Conservation (phyloP, 2,888 invertebrate species). For the Steromphala cineraria region DNA sequence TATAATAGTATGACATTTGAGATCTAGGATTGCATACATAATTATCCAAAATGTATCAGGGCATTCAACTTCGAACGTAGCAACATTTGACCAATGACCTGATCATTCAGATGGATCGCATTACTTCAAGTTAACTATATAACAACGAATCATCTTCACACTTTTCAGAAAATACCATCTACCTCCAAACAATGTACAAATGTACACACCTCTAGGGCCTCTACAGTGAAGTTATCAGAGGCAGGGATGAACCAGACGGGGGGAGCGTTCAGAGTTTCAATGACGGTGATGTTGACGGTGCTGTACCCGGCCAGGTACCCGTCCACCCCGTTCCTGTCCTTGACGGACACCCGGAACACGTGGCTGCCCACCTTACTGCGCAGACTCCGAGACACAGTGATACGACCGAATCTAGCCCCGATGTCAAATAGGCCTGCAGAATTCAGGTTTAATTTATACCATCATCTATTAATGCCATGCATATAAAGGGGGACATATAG, state of each 20-base stretch:
- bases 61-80: too few relatives aligned
- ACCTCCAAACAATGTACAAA: not conserved
- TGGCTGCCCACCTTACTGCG: conserved; percentile 80
- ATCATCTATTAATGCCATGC: too few relatives aligned
- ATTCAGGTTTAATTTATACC: too few relatives aligned
- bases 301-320: conserved; percentile 75
- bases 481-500: too few relatives aligned
- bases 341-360: conserved; percentile 83
- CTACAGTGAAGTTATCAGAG: conserved; percentile 84
- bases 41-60: too few relatives aligned
- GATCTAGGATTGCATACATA: too few relatives aligned
- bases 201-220: conserved; percentile 85
- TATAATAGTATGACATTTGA: too few relatives aligned
- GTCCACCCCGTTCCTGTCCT: conserved; percentile 82
- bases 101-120: too few relatives aligned
- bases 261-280: conserved; percentile 79
- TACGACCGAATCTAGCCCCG: conserved; percentile 85
- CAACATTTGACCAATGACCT: too few relatives aligned
- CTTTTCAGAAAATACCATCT: not conserved
- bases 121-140: too few relatives aligned
- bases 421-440: conserved; percentile 84
- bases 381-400: conserved; percentile 86
- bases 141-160: too few relatives aligned
- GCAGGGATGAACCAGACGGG: conserved; percentile 88
- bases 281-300: conserved; percentile 81